Evolutionary conservation across 2,888 invertebrate species (phyloP).

Genomic region (Onchidella celtica): DNA sequence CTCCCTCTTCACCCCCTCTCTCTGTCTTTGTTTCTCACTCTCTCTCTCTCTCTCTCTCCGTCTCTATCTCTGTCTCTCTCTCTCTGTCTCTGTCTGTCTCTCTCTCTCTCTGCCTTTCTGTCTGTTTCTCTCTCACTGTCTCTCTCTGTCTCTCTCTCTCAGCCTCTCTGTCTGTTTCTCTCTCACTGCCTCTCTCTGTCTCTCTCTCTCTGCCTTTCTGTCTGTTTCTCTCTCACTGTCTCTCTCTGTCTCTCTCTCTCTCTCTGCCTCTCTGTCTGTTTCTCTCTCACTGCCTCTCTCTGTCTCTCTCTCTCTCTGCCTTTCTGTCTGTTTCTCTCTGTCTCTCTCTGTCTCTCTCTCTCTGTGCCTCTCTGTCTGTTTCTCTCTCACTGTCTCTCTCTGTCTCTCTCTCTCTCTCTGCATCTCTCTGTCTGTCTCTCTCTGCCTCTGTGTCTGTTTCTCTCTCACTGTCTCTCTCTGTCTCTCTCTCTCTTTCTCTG

Average conservation of each 20-base stretch:
- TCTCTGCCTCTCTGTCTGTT: not conserved
- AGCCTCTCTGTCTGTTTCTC: not conserved
- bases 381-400: slow-evolving; percentile 4
- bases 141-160: not conserved
- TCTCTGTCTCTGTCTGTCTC: not conserved
- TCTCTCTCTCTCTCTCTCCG: too few species aligned
- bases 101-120: slow-evolving; percentile 22
- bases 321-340: not conserved
- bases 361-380: not conserved
- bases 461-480: slow-evolving; percentile 14
- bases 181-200: not conserved
- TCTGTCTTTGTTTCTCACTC: too few species aligned
- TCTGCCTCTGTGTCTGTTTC: too few species aligned
- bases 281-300: not conserved
- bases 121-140: slow-evolving; percentile 26
- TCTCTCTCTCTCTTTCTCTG: slow-evolving; percentile 9
- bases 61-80: not conserved
- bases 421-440: too few species aligned
- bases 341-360: slow-evolving; percentile 6
- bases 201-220: not conserved
- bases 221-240: not conserved
- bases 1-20: too few species aligned
- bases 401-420: not conserved
- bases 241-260: not conserved
- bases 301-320: not conserved